Conservation (phyloP, 2,888 invertebrate species). For the Standfussiana lucernea region DNA sequence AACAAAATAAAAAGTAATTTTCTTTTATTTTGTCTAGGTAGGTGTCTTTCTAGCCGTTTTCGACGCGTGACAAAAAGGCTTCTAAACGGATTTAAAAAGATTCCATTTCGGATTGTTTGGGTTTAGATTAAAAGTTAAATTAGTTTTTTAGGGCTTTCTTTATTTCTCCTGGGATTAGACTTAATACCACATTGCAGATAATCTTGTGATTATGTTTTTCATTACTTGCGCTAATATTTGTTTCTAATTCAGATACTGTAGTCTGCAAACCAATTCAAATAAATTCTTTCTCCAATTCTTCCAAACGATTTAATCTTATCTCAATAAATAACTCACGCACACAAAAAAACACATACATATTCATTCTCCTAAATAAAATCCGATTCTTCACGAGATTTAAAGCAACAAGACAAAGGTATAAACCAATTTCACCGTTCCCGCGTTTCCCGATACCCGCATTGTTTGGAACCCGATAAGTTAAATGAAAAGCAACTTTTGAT, state of each 20-base stretch:
- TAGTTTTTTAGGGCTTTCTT: constrained; percentile 27
- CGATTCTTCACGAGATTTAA: constrained; percentile 70
- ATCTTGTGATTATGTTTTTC: neutral
- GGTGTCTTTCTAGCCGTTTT: neutral
- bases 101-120: constrained; percentile 20
- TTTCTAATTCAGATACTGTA: neutral
- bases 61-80: constrained; percentile 33
- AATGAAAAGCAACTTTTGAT: constrained; percentile 86
- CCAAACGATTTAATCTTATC: constrained; percentile 50
- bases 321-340: constrained; percentile 53
- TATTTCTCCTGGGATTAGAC: constrained; percentile 9
- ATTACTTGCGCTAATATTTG: neutral
- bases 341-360: constrained; percentile 51
- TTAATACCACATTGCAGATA: constrained; percentile 1
- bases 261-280: constrained; percentile 19
- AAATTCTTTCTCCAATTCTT: constrained; percentile 37
- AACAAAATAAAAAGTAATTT: constrained; percentile 16
- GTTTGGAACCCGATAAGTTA: constrained; percentile 80
- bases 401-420: constrained; percentile 81
- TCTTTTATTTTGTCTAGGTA: constrained; percentile 23
- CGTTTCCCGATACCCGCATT: constrained; percentile 76
- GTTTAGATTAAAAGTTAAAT: constrained; percentile 49
- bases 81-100: constrained; percentile 38
- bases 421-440: constrained; percentile 78
- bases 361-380: constrained; percentile 58